phyloP scores from a whole-genome alignment of 2,888 invertebrate species.

The Augochlorella aurata region DNA sequence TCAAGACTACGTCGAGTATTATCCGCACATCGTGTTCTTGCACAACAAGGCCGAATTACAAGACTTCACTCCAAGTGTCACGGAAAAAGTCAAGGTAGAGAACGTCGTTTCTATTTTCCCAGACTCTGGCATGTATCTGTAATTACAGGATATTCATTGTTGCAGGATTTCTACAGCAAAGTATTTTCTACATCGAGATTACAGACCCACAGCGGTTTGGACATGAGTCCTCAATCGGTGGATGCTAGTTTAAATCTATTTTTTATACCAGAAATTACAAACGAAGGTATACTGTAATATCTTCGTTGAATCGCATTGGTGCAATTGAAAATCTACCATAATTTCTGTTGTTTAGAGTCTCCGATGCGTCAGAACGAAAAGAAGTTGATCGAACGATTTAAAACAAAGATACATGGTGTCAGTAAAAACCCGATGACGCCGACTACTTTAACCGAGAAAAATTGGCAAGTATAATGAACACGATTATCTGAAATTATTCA shows the following conservation, averaged over 20 bases:
- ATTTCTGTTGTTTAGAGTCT: constrained; percentile 58
- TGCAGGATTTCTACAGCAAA: constrained; percentile 82
- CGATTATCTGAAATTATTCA: neutral
- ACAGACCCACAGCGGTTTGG: constrained; percentile 87
- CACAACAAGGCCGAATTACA: constrained; percentile 91
- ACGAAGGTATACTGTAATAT: constrained; percentile 75
- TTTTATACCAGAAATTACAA: constrained; percentile 86
- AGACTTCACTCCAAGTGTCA: constrained; percentile 86
- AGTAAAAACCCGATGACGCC: constrained; percentile 88
- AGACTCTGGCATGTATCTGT: neutral
- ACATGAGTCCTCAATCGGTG: constrained; percentile 84
- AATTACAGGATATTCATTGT: constrained; percentile 13
- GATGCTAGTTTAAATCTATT: constrained; percentile 88
- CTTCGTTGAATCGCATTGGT: neutral
- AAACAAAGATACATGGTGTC: constrained; percentile 88
- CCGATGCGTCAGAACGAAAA: constrained; percentile 76
- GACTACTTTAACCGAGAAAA: constrained; percentile 89
- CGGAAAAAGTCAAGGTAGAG: constrained; percentile 85
- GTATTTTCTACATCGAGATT: constrained; percentile 86
- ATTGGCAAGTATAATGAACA: constrained; percentile 84
- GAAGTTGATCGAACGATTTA: constrained; percentile 86
- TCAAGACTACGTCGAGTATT: constrained; percentile 88
- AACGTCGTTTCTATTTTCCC: neutral
- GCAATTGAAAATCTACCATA: neutral
- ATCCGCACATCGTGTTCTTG: constrained; percentile 91